Percentiles rank a stretch among this genome's conserved stretches.
These are phyloP conservation scores for Beroe ovata DNA, from an alignment of 37 sponge, comb jelly and placozoan species.

Conservation along the genomic window DNA sequence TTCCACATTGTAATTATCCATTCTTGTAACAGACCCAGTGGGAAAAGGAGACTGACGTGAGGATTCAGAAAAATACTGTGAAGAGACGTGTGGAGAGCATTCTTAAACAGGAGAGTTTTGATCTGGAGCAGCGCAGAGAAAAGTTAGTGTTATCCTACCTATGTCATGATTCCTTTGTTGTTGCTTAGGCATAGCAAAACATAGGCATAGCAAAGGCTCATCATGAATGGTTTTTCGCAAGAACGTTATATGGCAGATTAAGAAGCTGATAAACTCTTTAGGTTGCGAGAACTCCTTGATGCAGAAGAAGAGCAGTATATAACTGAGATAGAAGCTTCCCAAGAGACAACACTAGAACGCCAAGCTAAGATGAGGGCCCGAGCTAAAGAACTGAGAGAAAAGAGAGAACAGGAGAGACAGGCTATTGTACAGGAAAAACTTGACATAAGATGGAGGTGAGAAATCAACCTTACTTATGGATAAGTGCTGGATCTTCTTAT, in stretches of 20 bases:
- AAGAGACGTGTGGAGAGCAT: constrained; percentile 81
- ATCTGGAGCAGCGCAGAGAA: constrained; percentile 88
- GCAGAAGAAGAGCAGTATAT: constrained; percentile 87
- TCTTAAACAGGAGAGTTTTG: constrained; percentile 73
- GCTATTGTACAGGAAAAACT: constrained; percentile 88
- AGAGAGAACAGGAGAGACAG: constrained; percentile 85
- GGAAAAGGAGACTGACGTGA: constrained; percentile 89
- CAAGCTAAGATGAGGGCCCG: constrained; percentile 95
- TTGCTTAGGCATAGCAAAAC: too few relatives aligned
- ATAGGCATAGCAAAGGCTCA: too few relatives aligned
- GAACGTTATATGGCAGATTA: too few relatives aligned
- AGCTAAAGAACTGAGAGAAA: constrained; percentile 78
- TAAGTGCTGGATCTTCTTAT: neutral
- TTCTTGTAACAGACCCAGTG: constrained; percentile 77
- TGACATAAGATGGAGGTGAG: constrained; percentile 88
- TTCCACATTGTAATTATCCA: too few relatives aligned
- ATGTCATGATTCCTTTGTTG: too few relatives aligned
- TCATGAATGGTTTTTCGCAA: too few relatives aligned
- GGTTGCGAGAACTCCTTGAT: constrained; percentile 77
- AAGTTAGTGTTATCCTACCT: too few relatives aligned
- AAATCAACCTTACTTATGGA: too few relatives aligned
- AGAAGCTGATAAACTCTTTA: too few relatives aligned
- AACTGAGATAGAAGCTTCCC: constrained; percentile 72
- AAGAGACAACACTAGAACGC: constrained; percentile 87
- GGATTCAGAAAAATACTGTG: constrained; percentile 88